Conservation (phyloP, 2,113 vertebrate species). For the Gallinago paraguaiae region DNA sequence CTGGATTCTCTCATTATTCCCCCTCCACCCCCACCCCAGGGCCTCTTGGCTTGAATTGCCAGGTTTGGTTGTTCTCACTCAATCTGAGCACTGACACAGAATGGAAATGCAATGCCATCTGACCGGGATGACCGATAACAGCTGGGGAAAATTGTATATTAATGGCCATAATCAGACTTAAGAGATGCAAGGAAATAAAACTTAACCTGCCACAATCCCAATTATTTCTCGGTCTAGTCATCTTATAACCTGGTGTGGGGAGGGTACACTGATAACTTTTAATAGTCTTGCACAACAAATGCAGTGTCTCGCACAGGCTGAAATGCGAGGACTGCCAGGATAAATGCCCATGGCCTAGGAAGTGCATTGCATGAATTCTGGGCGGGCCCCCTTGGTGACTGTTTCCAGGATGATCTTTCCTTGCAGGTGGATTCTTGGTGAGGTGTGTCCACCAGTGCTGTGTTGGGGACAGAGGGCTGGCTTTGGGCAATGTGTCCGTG, state of each 20-base stretch:
- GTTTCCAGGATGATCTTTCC: neutral
- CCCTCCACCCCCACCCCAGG: no score
- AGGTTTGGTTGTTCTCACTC: neutral
- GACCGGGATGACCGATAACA: neutral
- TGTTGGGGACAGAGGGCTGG: neutral
- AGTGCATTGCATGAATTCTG: fast-evolving
- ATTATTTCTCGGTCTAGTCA: neutral
- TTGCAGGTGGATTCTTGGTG: no score
- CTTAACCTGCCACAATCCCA: neutral
- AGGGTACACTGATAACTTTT: neutral
- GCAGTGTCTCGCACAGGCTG: neutral
- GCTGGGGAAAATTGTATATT: neutral
- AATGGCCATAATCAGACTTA: neutral
- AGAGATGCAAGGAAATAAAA: neutral
- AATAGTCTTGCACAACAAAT: neutral
- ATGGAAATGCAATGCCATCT: neutral
- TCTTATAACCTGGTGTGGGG: neutral
- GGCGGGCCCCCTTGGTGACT: no score
- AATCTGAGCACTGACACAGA: neutral
- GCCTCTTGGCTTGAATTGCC: neutral
- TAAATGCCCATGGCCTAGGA: neutral
- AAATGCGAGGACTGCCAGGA: neutral
- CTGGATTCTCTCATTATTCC: neutral
- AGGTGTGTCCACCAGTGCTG: neutral
- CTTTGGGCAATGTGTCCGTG: neutral